Conservation (phyloP, 1,140 invertebrate genomes). For the Pentalonia nigronervosa region DNA sequence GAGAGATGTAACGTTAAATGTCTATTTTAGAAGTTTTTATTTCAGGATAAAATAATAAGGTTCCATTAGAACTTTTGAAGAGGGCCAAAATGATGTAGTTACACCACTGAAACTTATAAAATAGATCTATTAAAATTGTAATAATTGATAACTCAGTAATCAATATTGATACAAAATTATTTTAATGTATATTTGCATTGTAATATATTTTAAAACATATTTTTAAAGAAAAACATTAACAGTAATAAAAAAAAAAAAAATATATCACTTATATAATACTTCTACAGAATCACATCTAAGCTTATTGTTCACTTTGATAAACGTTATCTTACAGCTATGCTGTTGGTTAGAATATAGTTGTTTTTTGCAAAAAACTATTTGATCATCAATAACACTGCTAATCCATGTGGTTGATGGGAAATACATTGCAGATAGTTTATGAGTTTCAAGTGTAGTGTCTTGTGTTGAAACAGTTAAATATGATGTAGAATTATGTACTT, state of each 20-base stretch:
- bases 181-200: background rate
- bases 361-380: conserved; percentile 33
- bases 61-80: background rate
- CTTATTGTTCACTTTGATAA: conserved; percentile 37
- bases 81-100: background rate
- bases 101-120: background rate
- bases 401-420: conserved; percentile 26
- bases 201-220: too few species aligned
- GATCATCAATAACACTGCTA: background rate
- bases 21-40: background rate
- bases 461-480: conserved; percentile 28
- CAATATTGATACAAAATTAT: background rate
- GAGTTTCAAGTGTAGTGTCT: conserved; percentile 32
- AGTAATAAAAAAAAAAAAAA: background rate
- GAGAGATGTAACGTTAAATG: background rate
- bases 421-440: conserved; percentile 51
- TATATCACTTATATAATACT: conserved; percentile 25
- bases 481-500: conserved; percentile 3
- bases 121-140: too few species aligned
- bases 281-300: conserved; percentile 38
- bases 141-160: background rate
- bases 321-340: background rate
- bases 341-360: background rate
- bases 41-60: background rate
- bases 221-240: background rate